These are phyloP conservation scores for Cirrhinus molitorella DNA, from an alignment of 2,797 vertebrate genomes.

Conservation along the genomic window DNA sequence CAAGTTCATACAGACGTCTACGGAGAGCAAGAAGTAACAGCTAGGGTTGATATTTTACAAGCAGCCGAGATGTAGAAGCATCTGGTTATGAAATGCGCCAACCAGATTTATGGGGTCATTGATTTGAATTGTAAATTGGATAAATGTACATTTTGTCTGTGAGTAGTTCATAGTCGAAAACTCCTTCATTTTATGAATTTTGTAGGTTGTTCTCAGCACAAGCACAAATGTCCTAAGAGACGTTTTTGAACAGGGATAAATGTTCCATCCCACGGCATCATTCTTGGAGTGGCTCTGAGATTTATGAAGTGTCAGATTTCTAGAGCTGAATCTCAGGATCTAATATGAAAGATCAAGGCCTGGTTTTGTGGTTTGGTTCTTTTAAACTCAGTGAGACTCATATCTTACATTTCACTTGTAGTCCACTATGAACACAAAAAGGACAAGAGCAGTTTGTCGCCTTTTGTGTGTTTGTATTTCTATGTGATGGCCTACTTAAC, in stretches of 20 bases:
- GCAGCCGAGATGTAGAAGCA: neutral
- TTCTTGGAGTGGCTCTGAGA: neutral
- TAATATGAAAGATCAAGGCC: neutral
- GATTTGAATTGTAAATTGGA: neutral
- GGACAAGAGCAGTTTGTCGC: neutral
- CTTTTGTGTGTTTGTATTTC: constrained; percentile 10
- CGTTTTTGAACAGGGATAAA: neutral
- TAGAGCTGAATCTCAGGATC: neutral
- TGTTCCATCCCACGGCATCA: neutral
- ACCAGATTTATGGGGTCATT: neutral
- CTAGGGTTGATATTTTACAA: neutral
- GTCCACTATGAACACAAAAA: neutral
- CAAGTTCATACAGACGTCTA: neutral
- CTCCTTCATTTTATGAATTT: neutral
- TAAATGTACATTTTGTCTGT: neutral
- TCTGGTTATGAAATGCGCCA: neutral
- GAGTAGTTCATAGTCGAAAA: neutral
- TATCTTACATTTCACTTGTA: neutral
- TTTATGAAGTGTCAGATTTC: constrained; percentile 11
- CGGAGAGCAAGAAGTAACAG: neutral
- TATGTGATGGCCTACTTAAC: constrained; percentile 28
- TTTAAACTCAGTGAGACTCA: neutral
- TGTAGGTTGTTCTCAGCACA: neutral
- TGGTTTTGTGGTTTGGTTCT: neutral
- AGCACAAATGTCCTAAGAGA: neutral